Conservation (phyloP, 2,113 vertebrate genomes). For the Dicaeum eximium region DNA sequence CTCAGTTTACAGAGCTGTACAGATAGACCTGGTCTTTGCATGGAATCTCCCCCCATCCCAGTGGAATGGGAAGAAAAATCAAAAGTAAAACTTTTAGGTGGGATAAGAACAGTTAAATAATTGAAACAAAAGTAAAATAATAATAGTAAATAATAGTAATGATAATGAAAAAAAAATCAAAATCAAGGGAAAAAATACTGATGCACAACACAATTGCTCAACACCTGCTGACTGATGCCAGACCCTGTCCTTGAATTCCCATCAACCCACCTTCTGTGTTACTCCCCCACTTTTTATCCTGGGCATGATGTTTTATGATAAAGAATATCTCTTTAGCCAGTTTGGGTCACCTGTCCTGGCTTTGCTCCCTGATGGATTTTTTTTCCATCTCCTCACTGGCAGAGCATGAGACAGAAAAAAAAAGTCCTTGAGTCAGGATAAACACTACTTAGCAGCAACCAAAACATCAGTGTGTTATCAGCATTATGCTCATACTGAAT, state of each 20-base stretch:
- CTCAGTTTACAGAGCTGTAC: background rate
- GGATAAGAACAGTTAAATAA: background rate
- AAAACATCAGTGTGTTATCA: background rate
- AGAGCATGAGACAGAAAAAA: background rate
- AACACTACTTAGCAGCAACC: background rate
- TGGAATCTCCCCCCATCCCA: background rate
- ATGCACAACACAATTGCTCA: background rate
- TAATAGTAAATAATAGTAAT: background rate
- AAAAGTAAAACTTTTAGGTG: background rate
- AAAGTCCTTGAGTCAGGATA: background rate
- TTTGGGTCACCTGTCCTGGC: background rate
- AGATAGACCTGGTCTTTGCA: background rate
- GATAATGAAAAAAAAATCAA: background rate
- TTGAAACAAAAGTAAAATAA: background rate
- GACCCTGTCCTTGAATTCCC: background rate
- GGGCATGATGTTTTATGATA: background rate
- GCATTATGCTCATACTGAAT: background rate
- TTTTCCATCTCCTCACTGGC: background rate
- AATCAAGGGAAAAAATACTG: background rate
- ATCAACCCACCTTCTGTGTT: background rate
- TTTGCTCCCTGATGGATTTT: background rate
- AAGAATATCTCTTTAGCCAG: background rate
- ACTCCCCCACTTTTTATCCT: background rate
- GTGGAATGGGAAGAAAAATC: background rate
- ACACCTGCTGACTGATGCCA: background rate